These are phyloP conservation scores for Palaemon carinicauda DNA, from an alignment of 1,140 invertebrate species.

Conservation along the genomic window DNA sequence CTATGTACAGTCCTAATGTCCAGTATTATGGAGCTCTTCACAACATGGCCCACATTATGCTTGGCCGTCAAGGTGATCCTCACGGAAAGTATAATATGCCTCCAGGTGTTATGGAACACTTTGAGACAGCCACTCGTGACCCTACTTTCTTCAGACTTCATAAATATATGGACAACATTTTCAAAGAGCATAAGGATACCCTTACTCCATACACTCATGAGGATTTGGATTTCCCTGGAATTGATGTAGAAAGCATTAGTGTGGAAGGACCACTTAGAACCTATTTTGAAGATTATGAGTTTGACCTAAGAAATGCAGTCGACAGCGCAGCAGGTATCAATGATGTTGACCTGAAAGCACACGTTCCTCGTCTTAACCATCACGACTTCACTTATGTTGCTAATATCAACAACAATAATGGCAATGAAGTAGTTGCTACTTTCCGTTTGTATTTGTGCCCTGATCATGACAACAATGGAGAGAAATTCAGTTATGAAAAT, in stretches of 20 bases:
- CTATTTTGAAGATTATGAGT: conserved; percentile 75
- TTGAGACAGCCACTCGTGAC: conserved; percentile 72
- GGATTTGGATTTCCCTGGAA: conserved; percentile 69
- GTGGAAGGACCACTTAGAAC: conserved; percentile 73
- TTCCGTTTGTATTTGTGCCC: conserved; percentile 76
- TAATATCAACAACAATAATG: conserved; percentile 1
- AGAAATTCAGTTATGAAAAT: conserved; percentile 63
- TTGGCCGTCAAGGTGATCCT: conserved; percentile 58
- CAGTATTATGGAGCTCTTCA: conserved; percentile 34
- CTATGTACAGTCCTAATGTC: conserved; percentile 26
- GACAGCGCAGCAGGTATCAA: conserved; percentile 56
- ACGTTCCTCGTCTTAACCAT: too few relatives aligned
- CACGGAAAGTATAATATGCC: conserved; percentile 55
- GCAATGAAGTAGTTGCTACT: conserved; percentile 65
- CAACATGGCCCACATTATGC: conserved; percentile 41
- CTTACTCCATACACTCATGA: conserved; percentile 60
- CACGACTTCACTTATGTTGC: background rate
- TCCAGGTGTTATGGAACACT: conserved; percentile 67
- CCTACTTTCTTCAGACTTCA: conserved; percentile 74
- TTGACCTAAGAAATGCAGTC: conserved; percentile 75
- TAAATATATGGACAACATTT: conserved; percentile 70
- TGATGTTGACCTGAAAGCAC: background rate
- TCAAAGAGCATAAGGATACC: conserved; percentile 65
- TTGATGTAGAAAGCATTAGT: conserved; percentile 72
- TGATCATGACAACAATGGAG: conserved; percentile 69